Base-by-base conservation (phyloP, 2,797 vertebrate species). In the Channallabes apus region DNA sequence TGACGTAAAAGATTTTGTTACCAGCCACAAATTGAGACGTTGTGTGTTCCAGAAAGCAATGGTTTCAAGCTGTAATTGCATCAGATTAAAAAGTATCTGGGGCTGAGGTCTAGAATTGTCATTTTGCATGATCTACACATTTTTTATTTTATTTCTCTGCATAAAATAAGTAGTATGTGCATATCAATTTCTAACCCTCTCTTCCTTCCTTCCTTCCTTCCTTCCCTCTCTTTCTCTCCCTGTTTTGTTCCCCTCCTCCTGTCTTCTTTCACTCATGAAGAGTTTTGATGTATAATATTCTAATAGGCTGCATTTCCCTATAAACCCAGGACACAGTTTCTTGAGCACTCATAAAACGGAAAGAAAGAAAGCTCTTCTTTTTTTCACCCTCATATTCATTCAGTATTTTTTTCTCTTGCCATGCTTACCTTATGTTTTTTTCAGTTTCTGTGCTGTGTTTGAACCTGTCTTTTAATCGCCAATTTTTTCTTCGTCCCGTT, bases 231-330 rank as follows among this genome's bases (percentile, higher is more conserved):
- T 18, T 27, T 4, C 5, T 27, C 46, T 17, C 7, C n/a, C 72
- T 12, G 54, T 58, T 18, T 27, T 14, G 56, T 76, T 58, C 32
- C 51, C 18, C 41, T 76, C 54, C 15, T 29, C 14, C 46, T 54
- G 51, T 76, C 41, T 27, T 58, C 51, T 32, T 76, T 56, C 73
- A 76, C 73, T 76, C 27, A 58, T 76, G 73, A 56, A 18, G 41
- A 75, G 15, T 35, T 56, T 76, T 32, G 51, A 54, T 61, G 32
- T 78, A 78, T 24, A 78, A 59, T 61, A 78, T 78, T 78, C 54
- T 27, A 76, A 73, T 65, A 84, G 3, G 22, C 27, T 29, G 35
- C 35, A 46, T 83, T 73, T 75, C 71, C 46, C 68, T 61, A 32
- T 73, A 46, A 62, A 73, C 62, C 46, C 62, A 59, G 80, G n/a